A percentile compares a stretch with the other conserved stretches of the same genome.
Conservation (phyloP, 2,797 vertebrate genomes). For the Tolypeutes matacus region DNA sequence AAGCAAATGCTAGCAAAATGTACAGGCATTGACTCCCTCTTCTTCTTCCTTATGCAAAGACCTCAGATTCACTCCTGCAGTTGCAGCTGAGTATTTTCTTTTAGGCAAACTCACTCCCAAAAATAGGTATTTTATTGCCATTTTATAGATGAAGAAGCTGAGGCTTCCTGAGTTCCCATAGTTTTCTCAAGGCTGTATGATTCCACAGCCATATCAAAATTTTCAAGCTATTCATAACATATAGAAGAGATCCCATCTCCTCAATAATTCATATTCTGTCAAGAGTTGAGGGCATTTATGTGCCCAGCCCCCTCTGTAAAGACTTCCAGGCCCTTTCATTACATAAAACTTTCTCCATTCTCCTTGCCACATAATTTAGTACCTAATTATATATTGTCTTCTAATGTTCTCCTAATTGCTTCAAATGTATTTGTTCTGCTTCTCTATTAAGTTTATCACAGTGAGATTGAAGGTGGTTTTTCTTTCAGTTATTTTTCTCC, state of each 20-base stretch:
- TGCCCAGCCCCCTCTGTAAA: background rate
- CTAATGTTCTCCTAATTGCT: slow-evolving; percentile 66
- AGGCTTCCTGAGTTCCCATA: background rate
- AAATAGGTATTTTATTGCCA: background rate
- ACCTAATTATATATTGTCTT: slow-evolving; percentile 69
- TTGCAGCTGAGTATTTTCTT: background rate
- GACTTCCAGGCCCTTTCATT: background rate
- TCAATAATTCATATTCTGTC: slow-evolving; percentile 14
- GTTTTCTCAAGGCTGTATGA: background rate
- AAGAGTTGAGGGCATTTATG: background rate
- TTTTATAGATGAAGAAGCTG: background rate
- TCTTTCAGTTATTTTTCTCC: background rate
- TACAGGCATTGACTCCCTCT: background rate
- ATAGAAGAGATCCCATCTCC: background rate
- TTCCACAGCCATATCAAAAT: background rate
- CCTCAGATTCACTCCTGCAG: background rate
- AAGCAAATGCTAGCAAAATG: background rate
- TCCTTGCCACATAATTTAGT: slow-evolving; percentile 57
- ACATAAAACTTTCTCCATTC: slow-evolving; percentile 42
- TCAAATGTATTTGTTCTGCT: slow-evolving; percentile 56
- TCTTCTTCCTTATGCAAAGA: background rate
- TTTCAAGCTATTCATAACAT: background rate
- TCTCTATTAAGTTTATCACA: slow-evolving; percentile 53
- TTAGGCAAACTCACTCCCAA: background rate
- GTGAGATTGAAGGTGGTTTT: slow-evolving; percentile 22